phyloP scores from a whole-genome alignment of 1,140 invertebrate species.

The Pseudomyrmex cubaensis region DNA sequence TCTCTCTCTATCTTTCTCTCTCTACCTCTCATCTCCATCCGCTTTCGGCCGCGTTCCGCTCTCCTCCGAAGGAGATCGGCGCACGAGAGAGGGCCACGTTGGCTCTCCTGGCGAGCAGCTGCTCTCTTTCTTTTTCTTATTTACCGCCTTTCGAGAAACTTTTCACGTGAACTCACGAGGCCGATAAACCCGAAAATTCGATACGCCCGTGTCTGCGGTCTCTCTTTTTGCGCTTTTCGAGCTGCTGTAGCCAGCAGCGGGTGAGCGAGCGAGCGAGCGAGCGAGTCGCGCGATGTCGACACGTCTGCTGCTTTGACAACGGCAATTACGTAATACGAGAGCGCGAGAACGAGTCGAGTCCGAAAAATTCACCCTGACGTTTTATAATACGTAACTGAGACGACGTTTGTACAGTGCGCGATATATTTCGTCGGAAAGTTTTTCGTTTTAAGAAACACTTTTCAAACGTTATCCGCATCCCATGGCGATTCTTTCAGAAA shows the following conservation, averaged over 20 bases:
- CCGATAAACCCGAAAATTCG: constrained; percentile 36
- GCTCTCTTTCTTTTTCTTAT: constrained; percentile 28
- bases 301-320: constrained; percentile 53
- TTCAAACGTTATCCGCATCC: too few relatives aligned
- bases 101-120: constrained; percentile 62
- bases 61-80: constrained; percentile 38
- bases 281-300: constrained; percentile 47
- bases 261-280: constrained; percentile 23
- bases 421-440: neutral
- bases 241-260: neutral
- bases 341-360: constrained; percentile 17
- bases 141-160: neutral
- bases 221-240: constrained; percentile 18
- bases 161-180: constrained; percentile 19
- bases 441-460: too few relatives aligned
- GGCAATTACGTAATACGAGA: constrained; percentile 49
- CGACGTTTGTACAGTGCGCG: too few relatives aligned
- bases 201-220: constrained; percentile 20
- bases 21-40: neutral
- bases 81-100: constrained; percentile 54
- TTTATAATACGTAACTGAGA: neutral
- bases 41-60: neutral
- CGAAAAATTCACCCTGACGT: constrained; percentile 20
- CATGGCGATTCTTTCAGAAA: too few relatives aligned
- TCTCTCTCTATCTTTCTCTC: neutral